Percentiles rank a stretch among this genome's conserved stretches.
Evolutionary conservation across 2,888 invertebrate species (phyloP).

Genomic region (Hecatera dysodea): DNA sequence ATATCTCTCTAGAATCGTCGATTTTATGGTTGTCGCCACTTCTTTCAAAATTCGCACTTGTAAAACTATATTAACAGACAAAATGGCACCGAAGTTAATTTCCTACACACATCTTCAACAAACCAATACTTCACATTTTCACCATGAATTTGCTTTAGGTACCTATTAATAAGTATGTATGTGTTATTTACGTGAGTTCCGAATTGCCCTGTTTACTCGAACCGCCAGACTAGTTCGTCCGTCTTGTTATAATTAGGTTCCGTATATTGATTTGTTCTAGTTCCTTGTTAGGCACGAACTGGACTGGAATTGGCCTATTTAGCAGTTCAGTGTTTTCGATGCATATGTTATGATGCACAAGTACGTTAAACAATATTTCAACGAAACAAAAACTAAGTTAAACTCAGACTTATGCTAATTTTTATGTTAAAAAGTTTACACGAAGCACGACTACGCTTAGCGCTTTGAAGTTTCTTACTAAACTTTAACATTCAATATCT

Average conservation of each 20-base stretch:
- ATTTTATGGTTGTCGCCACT: too few relatives aligned
- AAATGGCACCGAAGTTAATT: not conserved
- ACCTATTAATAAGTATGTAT: slow-evolving; percentile 50
- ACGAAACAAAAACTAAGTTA: too few relatives aligned
- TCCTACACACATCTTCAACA: not conserved
- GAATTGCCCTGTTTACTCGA: slow-evolving; percentile 49
- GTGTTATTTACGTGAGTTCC: slow-evolving; percentile 47
- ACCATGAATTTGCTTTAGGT: slow-evolving; percentile 26
- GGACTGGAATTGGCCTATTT: slow-evolving; percentile 1
- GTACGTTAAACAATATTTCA: too few relatives aligned
- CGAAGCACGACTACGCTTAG: too few relatives aligned
- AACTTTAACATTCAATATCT: too few relatives aligned
- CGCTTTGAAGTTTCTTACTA: too few relatives aligned
- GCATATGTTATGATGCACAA: not conserved
- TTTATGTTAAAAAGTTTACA: too few relatives aligned
- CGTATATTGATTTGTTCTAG: slow-evolving; percentile 44
- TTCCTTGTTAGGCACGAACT: slow-evolving; percentile 27
- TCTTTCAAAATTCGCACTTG: too few relatives aligned
- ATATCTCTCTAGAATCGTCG: too few relatives aligned
- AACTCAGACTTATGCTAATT: too few relatives aligned
- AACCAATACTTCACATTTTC: not conserved
- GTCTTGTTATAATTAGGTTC: slow-evolving; percentile 47
- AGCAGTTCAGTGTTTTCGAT: not conserved
- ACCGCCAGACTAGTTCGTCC: slow-evolving; percentile 20
- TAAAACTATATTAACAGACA: too few relatives aligned